These are phyloP conservation scores for Drosophila buzzatii DNA, from an alignment of 2,888 invertebrate species.

Conservation along the genomic window DNA sequence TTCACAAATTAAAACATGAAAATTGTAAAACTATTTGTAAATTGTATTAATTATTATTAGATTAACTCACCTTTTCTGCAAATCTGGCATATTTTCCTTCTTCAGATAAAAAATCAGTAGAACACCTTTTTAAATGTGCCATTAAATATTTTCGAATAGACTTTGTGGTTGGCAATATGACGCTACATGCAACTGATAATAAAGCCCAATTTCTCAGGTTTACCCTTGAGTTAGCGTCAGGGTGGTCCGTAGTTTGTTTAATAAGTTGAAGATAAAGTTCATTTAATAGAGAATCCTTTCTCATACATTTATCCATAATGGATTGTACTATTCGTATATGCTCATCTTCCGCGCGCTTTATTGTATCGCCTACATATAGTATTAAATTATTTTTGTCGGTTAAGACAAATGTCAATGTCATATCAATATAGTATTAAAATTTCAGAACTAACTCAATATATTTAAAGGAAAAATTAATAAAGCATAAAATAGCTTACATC, in stretches of 20 bases:
- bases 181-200: constrained; percentile 91
- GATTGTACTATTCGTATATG: constrained; percentile 95
- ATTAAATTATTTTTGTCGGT: too few relatives aligned
- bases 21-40: too few relatives aligned
- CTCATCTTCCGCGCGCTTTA: constrained; percentile 93
- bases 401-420: too few relatives aligned
- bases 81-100: constrained; percentile 97
- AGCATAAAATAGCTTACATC: too few relatives aligned
- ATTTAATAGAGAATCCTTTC: constrained; percentile 94
- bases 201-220: constrained; percentile 97
- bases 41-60: too few relatives aligned
- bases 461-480: not conserved
- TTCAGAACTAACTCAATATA: too few relatives aligned
- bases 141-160: constrained; percentile 94
- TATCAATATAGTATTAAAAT: too few relatives aligned
- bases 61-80: constrained; percentile 90
- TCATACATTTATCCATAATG: constrained; percentile 95
- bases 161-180: constrained; percentile 94
- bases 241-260: constrained; percentile 97
- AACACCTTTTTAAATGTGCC: constrained; percentile 94
- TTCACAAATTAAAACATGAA: too few relatives aligned
- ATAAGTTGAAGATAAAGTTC: constrained; percentile 96
- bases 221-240: constrained; percentile 94
- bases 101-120: constrained; percentile 94
- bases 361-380: constrained; percentile 86